A percentile compares a stretch with the other conserved stretches of the same genome.
phyloP scores from a whole-genome alignment of 2,888 invertebrate genomes.

The Pterostichus niger region DNA sequence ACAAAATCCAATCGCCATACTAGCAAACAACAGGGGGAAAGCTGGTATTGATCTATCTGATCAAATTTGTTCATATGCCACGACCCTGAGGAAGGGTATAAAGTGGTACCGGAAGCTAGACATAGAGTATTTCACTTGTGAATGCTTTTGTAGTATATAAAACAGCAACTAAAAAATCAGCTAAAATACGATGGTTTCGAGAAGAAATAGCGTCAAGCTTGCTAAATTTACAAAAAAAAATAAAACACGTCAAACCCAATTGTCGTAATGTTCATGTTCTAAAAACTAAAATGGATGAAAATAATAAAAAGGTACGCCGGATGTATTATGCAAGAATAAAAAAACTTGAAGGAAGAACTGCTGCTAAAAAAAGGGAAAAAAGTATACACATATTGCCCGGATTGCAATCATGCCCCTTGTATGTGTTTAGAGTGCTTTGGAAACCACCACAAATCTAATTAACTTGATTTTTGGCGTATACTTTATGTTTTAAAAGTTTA shows the following conservation, averaged over 20 bases:
- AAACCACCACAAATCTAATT: constrained; percentile 35
- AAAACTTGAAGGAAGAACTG: constrained; percentile 41
- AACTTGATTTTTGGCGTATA: constrained; percentile 22
- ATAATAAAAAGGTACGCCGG: constrained; percentile 13
- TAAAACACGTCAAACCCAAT: no score
- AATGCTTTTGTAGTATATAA: no score
- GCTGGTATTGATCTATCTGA: no score
- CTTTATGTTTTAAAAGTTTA: constrained; percentile 38
- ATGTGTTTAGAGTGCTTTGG: constrained; percentile 32
- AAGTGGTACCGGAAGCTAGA: no score
- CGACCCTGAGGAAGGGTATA: no score
- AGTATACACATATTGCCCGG: constrained; percentile 38
- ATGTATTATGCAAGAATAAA: constrained; percentile 33
- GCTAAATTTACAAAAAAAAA: constrained; percentile 33
- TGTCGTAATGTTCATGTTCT: constrained; percentile 41
- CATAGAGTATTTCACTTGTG: no score
- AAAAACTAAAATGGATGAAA: constrained; percentile 38
- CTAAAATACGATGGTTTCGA: constrained; percentile 17
- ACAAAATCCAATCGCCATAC: no score
- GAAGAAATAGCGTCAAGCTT: constrained; percentile 38
- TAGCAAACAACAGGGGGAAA: no score
- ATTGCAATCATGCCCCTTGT: constrained; percentile 34
- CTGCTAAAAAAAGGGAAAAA: constrained; percentile 33
- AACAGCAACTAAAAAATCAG: no score
- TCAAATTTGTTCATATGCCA: no score